Evolutionary conservation across 2,113 vertebrate genomes (phyloP), one percentile per base, ranked within the genome.

Genomic region (Odontesthes bonariensis): DNA sequence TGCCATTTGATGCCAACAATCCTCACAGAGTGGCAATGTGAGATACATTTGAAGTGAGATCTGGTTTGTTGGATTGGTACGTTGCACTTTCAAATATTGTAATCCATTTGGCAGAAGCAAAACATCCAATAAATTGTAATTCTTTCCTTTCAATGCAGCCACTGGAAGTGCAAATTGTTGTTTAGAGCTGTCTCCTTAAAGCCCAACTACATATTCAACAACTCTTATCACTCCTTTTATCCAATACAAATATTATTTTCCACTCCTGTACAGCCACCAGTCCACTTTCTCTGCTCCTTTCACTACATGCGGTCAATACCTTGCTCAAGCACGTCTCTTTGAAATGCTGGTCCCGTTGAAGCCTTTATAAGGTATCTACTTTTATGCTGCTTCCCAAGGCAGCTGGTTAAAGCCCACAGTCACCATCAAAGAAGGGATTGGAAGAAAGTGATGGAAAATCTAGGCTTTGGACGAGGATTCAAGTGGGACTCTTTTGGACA

Each of bases 381-480:
- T 77, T 72, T 58, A 65, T 46, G 53, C 58, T 49, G 44, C 69
- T 63, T 69, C 73, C 53, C n/a, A 32, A 42, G 32, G 59, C 75
- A 40, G 66, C 53, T 60, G 38, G 63, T 54, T 62, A 68, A 86
- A 84, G 65, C 86, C 47, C 65, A 63, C 57, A 56, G 75, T 61
- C 59, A 33, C 70, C 49, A 53, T 1, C 62, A 71, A 89, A 70
- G 82, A 64, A 79, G 67, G 79, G 69, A 69, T 40, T 65, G 63
- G 68, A 73, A 71, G 44, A 75, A 57, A 75, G 81, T 69, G 47
- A 46, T 63, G 46, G 51, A n/a, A 31, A 74, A 89, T 86, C 69
- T 85, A 79, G 66, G 68, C 69, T 53, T 69, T 67, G 80, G 77
- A 51, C 57, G 38, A 54, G 33, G 71, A 79, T 77, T 78, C 55